Conservation (phyloP, 53 echinoderm and acorn worm genomes). For the Luidia sarsii region DNA sequence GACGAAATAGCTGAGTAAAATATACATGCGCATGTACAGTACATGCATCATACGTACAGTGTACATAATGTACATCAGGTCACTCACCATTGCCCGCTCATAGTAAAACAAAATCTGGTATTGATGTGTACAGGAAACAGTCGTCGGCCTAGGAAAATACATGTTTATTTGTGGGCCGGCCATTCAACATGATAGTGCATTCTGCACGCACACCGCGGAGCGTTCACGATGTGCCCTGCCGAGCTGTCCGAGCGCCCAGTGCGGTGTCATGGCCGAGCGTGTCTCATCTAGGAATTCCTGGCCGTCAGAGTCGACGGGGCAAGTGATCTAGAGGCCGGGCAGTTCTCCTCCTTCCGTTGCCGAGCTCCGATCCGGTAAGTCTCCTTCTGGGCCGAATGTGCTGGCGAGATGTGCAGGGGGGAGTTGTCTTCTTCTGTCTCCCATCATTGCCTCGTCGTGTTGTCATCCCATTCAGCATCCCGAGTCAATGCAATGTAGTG, state of each 20-base stretch:
- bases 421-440: neutral
- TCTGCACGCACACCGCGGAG: slow-evolving; percentile 3
- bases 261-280: slow-evolving; percentile 15
- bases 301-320: slow-evolving; percentile 4
- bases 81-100: too few relatives aligned
- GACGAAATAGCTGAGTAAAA: too few relatives aligned
- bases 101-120: too few relatives aligned
- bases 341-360: slow-evolving; percentile 32
- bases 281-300: slow-evolving; percentile 7
- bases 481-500: too few relatives aligned
- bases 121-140: slow-evolving; percentile 38
- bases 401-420: neutral
- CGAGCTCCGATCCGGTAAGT: slow-evolving; percentile 26
- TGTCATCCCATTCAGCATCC: too few relatives aligned
- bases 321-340: slow-evolving; percentile 34
- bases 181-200: neutral
- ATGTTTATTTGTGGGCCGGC: neutral
- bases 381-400: neutral
- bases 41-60: too few relatives aligned
- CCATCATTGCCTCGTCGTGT: too few relatives aligned
- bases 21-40: too few relatives aligned
- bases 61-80: too few relatives aligned
- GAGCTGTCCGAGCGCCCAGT: neutral
- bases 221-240: too few relatives aligned
- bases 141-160: slow-evolving; percentile 10